Base-by-base conservation (phyloP, 2,888 invertebrate genomes). In the Anaspis maculata region DNA sequence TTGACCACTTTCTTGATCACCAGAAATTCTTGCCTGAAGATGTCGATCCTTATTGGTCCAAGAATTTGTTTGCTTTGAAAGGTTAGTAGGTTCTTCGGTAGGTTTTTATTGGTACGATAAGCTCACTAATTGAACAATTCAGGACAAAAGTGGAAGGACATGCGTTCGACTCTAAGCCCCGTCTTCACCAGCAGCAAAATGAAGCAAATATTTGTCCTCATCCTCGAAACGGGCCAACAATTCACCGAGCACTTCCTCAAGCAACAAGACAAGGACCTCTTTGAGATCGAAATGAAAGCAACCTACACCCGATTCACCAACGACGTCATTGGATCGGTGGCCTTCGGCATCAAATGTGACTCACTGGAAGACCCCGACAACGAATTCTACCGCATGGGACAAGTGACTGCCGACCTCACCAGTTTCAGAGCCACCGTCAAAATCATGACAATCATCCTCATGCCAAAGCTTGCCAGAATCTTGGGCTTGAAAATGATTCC, bases 1-100 rank as follows among this genome's bases (percentile, higher is more conserved):
- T 74, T 51, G 75, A 77, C 33, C 62, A 72, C 55, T 77, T 77
- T 45, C 63, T 69, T 9, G 74, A 76, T 34, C 59, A 59, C 27
- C 34, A 30, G 4, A 26, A 26, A 13, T 41, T 54, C 19, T 31
- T 52, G 3, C 28, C 46, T 3, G 59, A 66, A 11, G 52, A 59
- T 0, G 47, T 46, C 4, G 73, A 73, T 25, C 66, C 69, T 0
- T 45, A 76, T 1, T 73, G 75, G 45, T 68, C 66, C 0, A 70
- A 69, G 30, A 56, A 55, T 27, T 38, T 61, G 7, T 49, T 56
- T 23, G 25, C 45, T 14, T 33, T 57, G 6, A n/a, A n/a, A n/a
- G n/a, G n/a, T n/a, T n/a, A n/a, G n/a, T n/a, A n/a, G n/a, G n/a
- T n/a, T n/a, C n/a, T n/a, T n/a, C n/a, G n/a, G n/a, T n/a, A n/a